A percentile compares a stretch with the other conserved stretches of the same genome.
phyloP scores from a whole-genome alignment of 2,797 vertebrate species.

The Galago senegalensis region DNA sequence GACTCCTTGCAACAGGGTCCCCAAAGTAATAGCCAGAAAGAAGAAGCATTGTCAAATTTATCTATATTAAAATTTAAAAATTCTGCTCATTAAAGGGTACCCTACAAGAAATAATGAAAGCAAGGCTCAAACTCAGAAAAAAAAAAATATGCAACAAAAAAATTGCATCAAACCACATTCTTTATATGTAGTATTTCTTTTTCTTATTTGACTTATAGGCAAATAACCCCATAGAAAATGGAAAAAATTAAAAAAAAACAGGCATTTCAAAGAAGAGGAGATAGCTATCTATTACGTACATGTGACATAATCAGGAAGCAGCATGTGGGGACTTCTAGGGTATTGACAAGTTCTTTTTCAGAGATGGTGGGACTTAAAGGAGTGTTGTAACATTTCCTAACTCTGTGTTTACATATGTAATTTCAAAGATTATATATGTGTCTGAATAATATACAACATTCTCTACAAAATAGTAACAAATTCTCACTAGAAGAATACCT shows the following conservation, averaged over 20 bases:
- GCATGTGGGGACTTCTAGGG: rapidly evolving
- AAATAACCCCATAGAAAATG: slow-evolving; percentile 20
- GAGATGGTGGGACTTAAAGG: neutral
- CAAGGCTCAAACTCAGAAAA: slow-evolving; percentile 10
- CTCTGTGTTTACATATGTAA: neutral
- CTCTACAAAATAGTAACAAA: slow-evolving; percentile 37
- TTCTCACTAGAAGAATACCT: slow-evolving; percentile 89
- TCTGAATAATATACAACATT: neutral
- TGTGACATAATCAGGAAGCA: neutral
- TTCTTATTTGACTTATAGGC: neutral
- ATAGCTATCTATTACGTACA: neutral
- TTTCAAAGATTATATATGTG: neutral
- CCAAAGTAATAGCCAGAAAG: neutral
- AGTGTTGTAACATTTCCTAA: neutral
- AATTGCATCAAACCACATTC: no score
- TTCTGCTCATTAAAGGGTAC: neutral
- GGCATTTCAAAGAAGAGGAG: neutral
- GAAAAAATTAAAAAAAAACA: neutral
- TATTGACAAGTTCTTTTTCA: neutral
- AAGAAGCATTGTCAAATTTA: neutral
- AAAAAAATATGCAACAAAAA: neutral
- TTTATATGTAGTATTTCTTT: neutral
- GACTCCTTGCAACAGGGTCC: neutral
- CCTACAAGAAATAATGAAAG: neutral
- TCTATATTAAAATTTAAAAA: slow-evolving; percentile 28